Conservation (phyloP, 2,113 vertebrate species). For the Genyomyrus donnyi region DNA sequence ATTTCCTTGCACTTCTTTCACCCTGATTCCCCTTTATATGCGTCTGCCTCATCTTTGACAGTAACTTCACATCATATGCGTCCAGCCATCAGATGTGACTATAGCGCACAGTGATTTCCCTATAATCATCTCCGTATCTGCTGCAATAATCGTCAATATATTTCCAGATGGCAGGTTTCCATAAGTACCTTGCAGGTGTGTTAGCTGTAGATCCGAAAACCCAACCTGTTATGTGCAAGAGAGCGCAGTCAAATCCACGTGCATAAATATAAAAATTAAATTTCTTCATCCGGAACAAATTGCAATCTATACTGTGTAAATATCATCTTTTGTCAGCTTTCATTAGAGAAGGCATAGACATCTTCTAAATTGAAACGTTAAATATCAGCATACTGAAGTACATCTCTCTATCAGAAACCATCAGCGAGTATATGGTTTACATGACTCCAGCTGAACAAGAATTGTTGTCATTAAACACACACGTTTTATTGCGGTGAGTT, state of each 20-base stretch:
- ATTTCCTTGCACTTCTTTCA: background rate
- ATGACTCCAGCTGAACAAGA: background rate
- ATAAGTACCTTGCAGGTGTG: background rate
- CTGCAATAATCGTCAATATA: background rate
- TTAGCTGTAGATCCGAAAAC: background rate
- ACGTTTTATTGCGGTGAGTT: background rate
- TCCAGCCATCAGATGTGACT: background rate
- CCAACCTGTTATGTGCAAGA: background rate
- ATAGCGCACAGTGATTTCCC: background rate
- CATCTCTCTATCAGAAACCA: background rate
- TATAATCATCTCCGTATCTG: background rate
- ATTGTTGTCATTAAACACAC: background rate
- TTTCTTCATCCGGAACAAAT: background rate
- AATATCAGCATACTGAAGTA: background rate
- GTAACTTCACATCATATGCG: background rate
- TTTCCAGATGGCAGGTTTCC: background rate
- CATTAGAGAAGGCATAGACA: background rate
- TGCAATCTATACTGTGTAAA: background rate
- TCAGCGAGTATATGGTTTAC: background rate
- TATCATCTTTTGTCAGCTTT: background rate
- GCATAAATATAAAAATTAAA: background rate
- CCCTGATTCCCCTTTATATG: background rate
- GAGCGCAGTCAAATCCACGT: background rate
- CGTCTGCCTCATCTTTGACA: background rate
- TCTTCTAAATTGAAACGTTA: background rate